A percentile compares a stretch with the other conserved stretches of the same genome.
Conservation (phyloP, 1,140 invertebrate genomes). For the Bombus polaris region DNA sequence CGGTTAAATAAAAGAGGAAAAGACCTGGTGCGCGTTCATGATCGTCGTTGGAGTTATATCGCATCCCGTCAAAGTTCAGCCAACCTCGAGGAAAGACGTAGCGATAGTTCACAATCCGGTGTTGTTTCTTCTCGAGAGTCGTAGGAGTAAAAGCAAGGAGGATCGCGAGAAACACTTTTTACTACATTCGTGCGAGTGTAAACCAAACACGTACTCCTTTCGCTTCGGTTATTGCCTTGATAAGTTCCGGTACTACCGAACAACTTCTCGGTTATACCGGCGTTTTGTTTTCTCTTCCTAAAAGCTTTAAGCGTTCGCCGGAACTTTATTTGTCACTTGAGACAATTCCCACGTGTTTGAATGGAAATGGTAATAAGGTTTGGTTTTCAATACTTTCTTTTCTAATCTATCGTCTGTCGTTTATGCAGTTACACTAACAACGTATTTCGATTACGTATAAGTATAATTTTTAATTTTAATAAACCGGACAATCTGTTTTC, state of each 20-base stretch:
- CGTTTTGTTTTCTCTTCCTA: neutral
- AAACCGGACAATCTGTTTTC: too few species aligned
- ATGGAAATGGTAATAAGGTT: neutral
- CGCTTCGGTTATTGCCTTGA: neutral
- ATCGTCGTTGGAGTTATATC: constrained; percentile 22
- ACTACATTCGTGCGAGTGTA: constrained; percentile 2
- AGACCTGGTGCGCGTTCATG: neutral
- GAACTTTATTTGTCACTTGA: neutral
- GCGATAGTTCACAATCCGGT: neutral
- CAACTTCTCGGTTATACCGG: neutral
- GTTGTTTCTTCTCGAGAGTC: constrained; percentile 28
- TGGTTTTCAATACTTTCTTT: neutral
- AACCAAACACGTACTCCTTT: constrained; percentile 25
- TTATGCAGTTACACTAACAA: too few species aligned
- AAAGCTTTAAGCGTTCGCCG: neutral
- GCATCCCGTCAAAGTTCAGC: neutral
- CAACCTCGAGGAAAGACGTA: too few species aligned
- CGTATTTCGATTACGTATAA: too few species aligned
- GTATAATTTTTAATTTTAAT: too few species aligned
- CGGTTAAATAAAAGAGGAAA: constrained; percentile 41
- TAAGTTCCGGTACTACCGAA: neutral
- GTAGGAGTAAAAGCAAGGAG: neutral
- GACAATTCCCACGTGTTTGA: too few species aligned
- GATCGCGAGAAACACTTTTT: neutral
- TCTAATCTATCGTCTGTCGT: neutral